Evolutionary conservation across 2,888 invertebrate species (phyloP).

Genomic region (Folsomia candida): DNA sequence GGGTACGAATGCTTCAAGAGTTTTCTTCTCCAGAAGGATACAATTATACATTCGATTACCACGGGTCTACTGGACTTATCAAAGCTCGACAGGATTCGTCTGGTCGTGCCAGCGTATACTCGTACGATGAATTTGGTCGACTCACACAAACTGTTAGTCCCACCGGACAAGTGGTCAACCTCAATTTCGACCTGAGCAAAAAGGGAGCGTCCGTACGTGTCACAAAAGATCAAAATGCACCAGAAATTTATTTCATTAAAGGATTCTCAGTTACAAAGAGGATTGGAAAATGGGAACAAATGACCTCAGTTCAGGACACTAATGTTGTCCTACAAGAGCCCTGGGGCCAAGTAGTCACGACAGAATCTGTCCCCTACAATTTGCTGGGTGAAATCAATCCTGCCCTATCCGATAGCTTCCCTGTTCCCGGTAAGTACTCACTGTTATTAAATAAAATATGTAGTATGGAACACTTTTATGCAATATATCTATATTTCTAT

Average conservation of each 20-base stretch:
- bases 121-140: constrained; percentile 91
- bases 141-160: constrained; percentile 88
- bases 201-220: constrained; percentile 86
- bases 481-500: no score
- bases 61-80: constrained; percentile 82
- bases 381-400: constrained; percentile 85
- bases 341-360: constrained; percentile 83
- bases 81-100: constrained; percentile 86
- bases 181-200: constrained; percentile 83
- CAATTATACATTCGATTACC: constrained; percentile 90
- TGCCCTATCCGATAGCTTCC: constrained; percentile 83
- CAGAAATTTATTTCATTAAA: constrained; percentile 80
- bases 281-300: constrained; percentile 75
- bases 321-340: constrained; percentile 76
- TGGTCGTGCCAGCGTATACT: constrained; percentile 86
- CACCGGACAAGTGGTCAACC: constrained; percentile 86
- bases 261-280: constrained; percentile 80
- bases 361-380: constrained; percentile 87
- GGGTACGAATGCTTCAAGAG: constrained; percentile 87
- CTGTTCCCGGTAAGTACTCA: constrained; percentile 84
- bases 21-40: constrained; percentile 89
- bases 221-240: constrained; percentile 76
- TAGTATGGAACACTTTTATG: no score
- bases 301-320: constrained; percentile 77
- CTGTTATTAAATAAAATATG: no score